Evolutionary conservation across 2,888 invertebrate species (phyloP).

Genomic region (Habroteleia sp.): DNA sequence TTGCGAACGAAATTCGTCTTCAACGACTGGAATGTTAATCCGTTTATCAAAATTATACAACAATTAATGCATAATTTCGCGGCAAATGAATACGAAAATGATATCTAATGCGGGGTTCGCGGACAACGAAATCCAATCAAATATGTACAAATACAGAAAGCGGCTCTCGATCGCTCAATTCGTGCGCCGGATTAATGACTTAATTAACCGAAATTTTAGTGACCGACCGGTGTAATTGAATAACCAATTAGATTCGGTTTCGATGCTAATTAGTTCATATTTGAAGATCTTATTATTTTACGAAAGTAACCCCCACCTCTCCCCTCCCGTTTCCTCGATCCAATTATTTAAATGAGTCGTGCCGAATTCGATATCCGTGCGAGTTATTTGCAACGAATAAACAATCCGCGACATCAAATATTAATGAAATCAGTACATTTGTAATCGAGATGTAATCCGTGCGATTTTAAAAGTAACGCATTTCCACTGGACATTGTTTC

Average conservation of each 20-base stretch:
- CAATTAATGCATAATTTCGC: conserved; percentile 43
- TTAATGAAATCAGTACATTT: background rate
- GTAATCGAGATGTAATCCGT: background rate
- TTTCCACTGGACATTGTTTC: no score
- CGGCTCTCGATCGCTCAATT: conserved; percentile 12
- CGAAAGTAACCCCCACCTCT: conserved; percentile 15
- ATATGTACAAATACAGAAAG: conserved; percentile 29
- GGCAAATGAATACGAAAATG: conserved; percentile 44
- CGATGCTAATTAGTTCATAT: conserved; percentile 47
- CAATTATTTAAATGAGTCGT: conserved; percentile 25
- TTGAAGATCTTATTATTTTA: conserved; percentile 42
- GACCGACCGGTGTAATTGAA: conserved; percentile 37
- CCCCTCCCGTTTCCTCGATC: no score
- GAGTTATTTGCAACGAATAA: conserved; percentile 7
- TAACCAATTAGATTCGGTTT: conserved; percentile 49
- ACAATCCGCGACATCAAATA: conserved; percentile 9
- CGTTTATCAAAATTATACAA: conserved; percentile 41
- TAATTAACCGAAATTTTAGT: conserved; percentile 49
- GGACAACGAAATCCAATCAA: conserved; percentile 18
- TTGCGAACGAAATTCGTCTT: conserved; percentile 19
- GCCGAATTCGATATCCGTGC: background rate
- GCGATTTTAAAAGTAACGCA: no score
- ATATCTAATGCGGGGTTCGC: conserved; percentile 35
- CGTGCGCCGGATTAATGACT: conserved; percentile 43
- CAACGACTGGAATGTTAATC: conserved; percentile 32